Conservation (phyloP, 2,113 vertebrate species). For the Indicator maculatus region DNA sequence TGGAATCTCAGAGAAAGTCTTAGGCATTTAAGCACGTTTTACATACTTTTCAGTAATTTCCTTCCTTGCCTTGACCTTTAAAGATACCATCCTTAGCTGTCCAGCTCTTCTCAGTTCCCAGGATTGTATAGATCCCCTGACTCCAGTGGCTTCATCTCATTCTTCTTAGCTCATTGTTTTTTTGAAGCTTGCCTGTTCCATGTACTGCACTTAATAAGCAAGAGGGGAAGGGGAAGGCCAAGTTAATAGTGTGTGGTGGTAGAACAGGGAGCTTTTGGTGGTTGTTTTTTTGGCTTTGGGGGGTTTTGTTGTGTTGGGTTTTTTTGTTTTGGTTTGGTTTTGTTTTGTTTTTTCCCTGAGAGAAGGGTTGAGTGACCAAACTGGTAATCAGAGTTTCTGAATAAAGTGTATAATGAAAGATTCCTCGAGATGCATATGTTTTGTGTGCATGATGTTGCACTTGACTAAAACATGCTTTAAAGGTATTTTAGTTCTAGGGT, state of each 20-base stretch:
- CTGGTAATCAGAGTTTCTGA: background rate
- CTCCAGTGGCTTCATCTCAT: background rate
- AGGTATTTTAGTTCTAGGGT: background rate
- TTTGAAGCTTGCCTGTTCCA: background rate
- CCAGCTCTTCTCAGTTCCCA: background rate
- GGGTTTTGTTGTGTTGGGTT: too few relatives aligned
- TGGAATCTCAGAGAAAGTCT: background rate
- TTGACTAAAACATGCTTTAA: background rate
- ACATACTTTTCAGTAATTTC: background rate
- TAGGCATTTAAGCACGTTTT: background rate
- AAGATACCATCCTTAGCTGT: background rate
- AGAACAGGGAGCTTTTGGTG: background rate
- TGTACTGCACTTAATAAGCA: background rate
- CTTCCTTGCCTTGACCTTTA: background rate
- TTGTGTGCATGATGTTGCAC: accelerated
- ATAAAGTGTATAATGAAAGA: background rate
- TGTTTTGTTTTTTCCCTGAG: background rate
- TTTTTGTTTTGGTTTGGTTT: accelerated
- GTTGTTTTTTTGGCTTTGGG: background rate
- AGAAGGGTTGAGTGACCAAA: background rate
- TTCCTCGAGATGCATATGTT: background rate
- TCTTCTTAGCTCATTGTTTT: background rate
- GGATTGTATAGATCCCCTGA: background rate
- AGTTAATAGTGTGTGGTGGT: background rate
- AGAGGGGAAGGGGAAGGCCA: background rate